Evolutionary conservation across 1,140 invertebrate species (phyloP).

Genomic region (Trachymyrmex cornetzi): DNA sequence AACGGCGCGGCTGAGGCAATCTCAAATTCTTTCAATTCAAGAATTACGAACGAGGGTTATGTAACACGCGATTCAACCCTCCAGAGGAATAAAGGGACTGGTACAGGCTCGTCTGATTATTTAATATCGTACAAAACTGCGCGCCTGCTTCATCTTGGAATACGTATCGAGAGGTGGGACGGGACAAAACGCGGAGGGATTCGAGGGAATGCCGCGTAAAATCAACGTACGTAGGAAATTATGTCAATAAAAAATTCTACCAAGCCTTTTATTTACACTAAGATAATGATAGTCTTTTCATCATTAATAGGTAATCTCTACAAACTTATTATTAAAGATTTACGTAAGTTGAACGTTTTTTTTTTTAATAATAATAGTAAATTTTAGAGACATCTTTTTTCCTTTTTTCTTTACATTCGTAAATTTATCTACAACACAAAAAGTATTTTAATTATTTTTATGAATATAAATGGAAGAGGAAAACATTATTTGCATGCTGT

Average conservation of each 20-base stretch:
- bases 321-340: not conserved
- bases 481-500: not conserved
- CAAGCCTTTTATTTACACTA: conserved; percentile 1
- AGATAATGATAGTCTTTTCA: not conserved
- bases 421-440: not conserved
- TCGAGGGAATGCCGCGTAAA: conserved; percentile 67
- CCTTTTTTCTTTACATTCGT: not conserved
- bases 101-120: conserved; percentile 80
- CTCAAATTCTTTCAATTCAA: conserved; percentile 60
- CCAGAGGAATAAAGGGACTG: conserved; percentile 68
- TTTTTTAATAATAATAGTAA: not conserved
- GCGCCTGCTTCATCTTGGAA: conserved; percentile 77
- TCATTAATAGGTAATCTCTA: not conserved
- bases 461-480: not conserved
- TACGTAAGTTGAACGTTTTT: not conserved
- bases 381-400: not conserved
- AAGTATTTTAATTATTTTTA: not conserved
- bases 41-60: conserved; percentile 73
- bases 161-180: conserved; percentile 75
- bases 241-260: conserved; percentile 77
- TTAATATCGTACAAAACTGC: conserved; percentile 82
- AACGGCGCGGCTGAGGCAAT: conserved; percentile 23
- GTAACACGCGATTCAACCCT: conserved; percentile 81
- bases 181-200: conserved; percentile 65
- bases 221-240: conserved; percentile 75